Percentiles rank a stretch among this genome's conserved stretches.
phyloP scores from a whole-genome alignment of 1,140 invertebrate species.

The Adoxophyes honmai region DNA sequence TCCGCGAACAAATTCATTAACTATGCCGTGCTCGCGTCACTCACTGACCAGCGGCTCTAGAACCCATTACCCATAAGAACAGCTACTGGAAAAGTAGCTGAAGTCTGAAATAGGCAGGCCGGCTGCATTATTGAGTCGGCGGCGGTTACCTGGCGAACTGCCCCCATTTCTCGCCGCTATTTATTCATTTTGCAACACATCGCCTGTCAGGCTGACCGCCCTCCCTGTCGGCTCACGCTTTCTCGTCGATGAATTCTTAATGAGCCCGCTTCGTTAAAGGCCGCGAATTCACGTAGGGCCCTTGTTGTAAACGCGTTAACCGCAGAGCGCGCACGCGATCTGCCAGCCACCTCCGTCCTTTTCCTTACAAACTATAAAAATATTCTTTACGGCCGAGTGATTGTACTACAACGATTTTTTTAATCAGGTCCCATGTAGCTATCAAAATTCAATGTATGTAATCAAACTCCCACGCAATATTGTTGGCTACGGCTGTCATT shows the following conservation, averaged over 20 bases:
- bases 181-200: constrained; percentile 76
- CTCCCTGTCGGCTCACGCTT: constrained; percentile 44
- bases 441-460: no score
- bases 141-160: constrained; percentile 66
- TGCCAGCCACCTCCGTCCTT: background rate
- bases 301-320: constrained; percentile 46
- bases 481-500: no score
- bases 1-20: constrained; percentile 54
- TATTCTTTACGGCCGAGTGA: background rate
- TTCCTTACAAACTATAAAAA: background rate
- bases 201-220: constrained; percentile 63
- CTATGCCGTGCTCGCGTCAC: constrained; percentile 49
- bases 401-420: no score
- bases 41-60: constrained; percentile 33
- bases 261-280: constrained; percentile 62
- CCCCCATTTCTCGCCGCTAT: constrained; percentile 73
- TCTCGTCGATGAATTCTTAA: constrained; percentile 66
- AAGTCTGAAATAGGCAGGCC: constrained; percentile 25
- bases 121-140: constrained; percentile 59
- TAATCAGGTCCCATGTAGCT: no score
- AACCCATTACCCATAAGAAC: constrained; percentile 24
- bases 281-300: constrained; percentile 55
- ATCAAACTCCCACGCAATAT: no score
- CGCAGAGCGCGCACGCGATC: constrained; percentile 46
- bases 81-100: constrained; percentile 10